Conservation (phyloP, 1,140 invertebrate genomes). For the Sarcophaga bullata region DNA sequence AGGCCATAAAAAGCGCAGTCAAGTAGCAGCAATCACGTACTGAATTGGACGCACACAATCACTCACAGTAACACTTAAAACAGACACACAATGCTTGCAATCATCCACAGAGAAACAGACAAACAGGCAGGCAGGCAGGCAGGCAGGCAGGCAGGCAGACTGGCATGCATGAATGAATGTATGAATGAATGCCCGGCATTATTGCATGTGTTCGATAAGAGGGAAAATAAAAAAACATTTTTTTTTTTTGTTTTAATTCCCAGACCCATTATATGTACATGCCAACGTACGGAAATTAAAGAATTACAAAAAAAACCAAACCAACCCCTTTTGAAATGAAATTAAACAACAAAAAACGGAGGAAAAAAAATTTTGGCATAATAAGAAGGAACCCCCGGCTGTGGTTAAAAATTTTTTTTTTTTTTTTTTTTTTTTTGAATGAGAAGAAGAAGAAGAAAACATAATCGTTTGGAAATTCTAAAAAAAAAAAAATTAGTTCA, state of each 20-base stretch:
- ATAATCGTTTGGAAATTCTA: neutral
- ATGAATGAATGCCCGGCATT: neutral
- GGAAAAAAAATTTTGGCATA: neutral
- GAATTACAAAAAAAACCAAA: neutral
- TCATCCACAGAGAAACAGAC: neutral
- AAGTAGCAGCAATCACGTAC: slow-evolving; percentile 31
- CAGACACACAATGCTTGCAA: slow-evolving; percentile 1
- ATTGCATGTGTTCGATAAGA: neutral
- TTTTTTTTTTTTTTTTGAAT: neutral
- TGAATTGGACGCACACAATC: slow-evolving; percentile 8
- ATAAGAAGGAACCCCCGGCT: neutral
- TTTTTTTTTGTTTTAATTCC: slow-evolving; percentile 37
- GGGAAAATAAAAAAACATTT: neutral
- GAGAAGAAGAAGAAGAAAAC: neutral
- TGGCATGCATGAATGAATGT: neutral
- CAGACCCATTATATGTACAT: slow-evolving; percentile 35
- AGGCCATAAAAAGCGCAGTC: slow-evolving; percentile 38
- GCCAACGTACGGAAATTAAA: slow-evolving; percentile 2
- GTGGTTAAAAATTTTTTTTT: neutral
- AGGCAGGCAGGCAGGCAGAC: neutral
- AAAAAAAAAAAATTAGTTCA: slow-evolving; percentile 31
- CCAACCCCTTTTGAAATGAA: slow-evolving; percentile 8
- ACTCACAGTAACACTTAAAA: neutral
- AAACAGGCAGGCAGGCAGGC: neutral
- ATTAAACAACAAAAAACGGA: slow-evolving; percentile 9